These are phyloP conservation scores for Cephus cinctus DNA, from an alignment of 1,140 invertebrate species.

Conservation along the genomic window DNA sequence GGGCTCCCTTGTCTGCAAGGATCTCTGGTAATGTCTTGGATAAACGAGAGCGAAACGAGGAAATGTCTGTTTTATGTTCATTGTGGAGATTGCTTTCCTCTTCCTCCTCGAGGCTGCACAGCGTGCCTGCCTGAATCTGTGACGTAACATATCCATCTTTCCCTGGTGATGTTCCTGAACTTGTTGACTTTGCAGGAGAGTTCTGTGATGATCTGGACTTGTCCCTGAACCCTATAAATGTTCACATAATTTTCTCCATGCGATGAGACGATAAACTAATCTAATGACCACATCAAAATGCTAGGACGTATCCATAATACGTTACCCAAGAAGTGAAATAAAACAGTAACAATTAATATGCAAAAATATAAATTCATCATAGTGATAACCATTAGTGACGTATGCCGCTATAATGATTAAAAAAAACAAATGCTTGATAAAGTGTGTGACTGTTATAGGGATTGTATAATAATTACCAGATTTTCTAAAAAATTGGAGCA, in stretches of 20 bases:
- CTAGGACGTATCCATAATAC: too few relatives aligned
- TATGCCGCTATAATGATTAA: too few relatives aligned
- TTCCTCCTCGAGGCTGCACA: slow-evolving; percentile 43
- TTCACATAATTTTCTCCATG: too few relatives aligned
- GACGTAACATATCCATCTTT: slow-evolving; percentile 17
- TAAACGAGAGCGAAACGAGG: slow-evolving; percentile 54
- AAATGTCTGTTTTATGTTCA: slow-evolving; percentile 26
- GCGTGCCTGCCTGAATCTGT: slow-evolving; percentile 14
- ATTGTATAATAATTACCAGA: slow-evolving; percentile 39
- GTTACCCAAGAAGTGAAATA: too few relatives aligned
- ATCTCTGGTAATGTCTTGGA: slow-evolving; percentile 67
- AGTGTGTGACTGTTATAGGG: too few relatives aligned
- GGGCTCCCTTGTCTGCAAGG: slow-evolving; percentile 67
- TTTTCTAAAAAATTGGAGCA: slow-evolving; percentile 56
- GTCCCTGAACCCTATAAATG: slow-evolving; percentile 34
- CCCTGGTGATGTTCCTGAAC: slow-evolving; percentile 17
- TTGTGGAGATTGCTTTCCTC: slow-evolving; percentile 38
- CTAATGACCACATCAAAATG: too few relatives aligned
- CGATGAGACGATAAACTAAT: too few relatives aligned
- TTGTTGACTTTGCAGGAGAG: slow-evolving; percentile 28
- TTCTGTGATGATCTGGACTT: slow-evolving; percentile 30
- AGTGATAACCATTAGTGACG: too few relatives aligned
- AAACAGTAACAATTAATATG: too few relatives aligned
- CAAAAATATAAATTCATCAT: too few relatives aligned
- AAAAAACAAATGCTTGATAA: too few relatives aligned